Conservation (phyloP, 2,113 vertebrate genomes). For the Sphaerodactylus townsendi region DNA sequence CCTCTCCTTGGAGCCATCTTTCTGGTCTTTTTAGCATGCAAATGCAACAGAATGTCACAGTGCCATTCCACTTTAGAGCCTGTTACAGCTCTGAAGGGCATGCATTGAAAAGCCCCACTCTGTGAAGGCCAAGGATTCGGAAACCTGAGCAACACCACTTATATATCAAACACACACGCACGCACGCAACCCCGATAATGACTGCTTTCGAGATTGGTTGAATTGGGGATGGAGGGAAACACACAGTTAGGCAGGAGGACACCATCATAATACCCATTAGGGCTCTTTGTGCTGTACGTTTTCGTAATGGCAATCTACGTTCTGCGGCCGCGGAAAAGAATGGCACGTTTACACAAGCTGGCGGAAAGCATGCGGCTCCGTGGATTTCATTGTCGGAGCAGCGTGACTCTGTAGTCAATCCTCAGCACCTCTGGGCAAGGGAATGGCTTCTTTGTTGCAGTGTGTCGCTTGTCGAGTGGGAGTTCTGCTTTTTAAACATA, state of each 20-base stretch:
- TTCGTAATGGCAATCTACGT: neutral
- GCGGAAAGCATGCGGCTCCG: neutral
- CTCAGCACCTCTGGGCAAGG: neutral
- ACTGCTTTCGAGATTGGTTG: neutral
- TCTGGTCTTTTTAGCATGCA: neutral
- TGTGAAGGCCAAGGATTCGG: neutral
- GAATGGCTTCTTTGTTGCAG: neutral
- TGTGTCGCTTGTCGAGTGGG: too few species aligned
- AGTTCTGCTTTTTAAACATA: neutral
- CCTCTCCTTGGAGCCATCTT: neutral
- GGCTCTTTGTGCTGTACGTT: neutral
- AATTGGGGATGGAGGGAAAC: slow-evolving; percentile 2
- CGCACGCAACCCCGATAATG: neutral
- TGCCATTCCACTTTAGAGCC: neutral
- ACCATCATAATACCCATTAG: neutral
- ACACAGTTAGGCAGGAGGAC: neutral
- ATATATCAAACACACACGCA: neutral
- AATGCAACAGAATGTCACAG: neutral
- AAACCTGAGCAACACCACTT: neutral
- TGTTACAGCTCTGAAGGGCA: neutral
- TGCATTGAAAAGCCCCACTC: neutral
- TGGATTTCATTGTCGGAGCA: neutral
- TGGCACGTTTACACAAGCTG: neutral
- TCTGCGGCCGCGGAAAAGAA: neutral
- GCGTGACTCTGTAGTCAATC: neutral